A percentile compares a stretch with the other conserved stretches of the same genome.
Evolutionary conservation across 2,797 vertebrate genomes (phyloP).

Genomic region (Acridotheres tristis): DNA sequence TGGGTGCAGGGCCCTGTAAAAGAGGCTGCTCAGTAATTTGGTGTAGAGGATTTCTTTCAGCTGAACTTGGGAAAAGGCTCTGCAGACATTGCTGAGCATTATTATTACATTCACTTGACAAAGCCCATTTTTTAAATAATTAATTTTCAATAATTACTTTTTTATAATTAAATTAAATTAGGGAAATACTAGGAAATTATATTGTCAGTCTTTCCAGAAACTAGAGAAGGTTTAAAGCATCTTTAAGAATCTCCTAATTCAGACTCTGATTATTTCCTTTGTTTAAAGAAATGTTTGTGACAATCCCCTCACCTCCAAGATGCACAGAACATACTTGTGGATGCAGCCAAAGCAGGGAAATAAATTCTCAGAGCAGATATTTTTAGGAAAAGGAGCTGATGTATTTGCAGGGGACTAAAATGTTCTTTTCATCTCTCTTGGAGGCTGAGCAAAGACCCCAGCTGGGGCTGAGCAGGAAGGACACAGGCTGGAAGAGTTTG

Average conservation of each 20-base stretch:
- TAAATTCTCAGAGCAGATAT: too few species aligned
- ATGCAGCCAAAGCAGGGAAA: too few species aligned
- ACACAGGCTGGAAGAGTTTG: too few species aligned
- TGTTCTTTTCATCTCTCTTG: too few species aligned
- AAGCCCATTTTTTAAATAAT: neutral
- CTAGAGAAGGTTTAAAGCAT: neutral
- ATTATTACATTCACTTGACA: neutral
- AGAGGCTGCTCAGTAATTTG: neutral
- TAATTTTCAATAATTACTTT: neutral
- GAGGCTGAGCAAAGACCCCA: too few species aligned
- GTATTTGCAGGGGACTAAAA: too few species aligned
- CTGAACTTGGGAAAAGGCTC: neutral
- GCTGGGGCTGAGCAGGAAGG: too few species aligned
- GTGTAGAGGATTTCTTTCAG: rapidly evolving
- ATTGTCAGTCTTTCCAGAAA: neutral
- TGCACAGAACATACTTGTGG: too few species aligned
- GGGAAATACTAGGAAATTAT: neutral
- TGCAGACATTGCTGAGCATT: neutral
- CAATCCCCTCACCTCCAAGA: too few species aligned
- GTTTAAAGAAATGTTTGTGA: too few species aligned
- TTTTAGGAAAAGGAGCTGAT: too few species aligned
- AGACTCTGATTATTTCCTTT: neutral
- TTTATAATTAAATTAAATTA: too few species aligned
- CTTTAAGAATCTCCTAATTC: neutral
- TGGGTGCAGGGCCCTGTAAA: neutral